phyloP scores from a whole-genome alignment of 2,797 vertebrate species.

The Rachycentron canadum region DNA sequence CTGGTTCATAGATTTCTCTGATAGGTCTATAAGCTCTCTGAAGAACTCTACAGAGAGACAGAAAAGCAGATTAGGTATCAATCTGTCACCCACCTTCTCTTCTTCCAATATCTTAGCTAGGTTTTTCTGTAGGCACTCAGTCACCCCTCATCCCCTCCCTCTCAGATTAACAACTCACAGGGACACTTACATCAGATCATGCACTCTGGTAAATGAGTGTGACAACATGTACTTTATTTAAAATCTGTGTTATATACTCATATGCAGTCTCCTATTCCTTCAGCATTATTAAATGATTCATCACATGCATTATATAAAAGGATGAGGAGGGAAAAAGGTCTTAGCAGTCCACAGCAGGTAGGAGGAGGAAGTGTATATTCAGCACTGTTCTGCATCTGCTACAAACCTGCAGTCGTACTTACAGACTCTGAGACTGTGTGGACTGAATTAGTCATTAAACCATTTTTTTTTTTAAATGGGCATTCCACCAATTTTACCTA shows the following conservation, averaged over 20 bases:
- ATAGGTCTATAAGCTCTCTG: slow-evolving; percentile 89
- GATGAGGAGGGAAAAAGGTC: slow-evolving; percentile 55
- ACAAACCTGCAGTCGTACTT: slow-evolving; percentile 40
- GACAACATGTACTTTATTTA: slow-evolving; percentile 64
- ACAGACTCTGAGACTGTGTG: slow-evolving; percentile 44
- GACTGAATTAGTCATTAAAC: slow-evolving; percentile 34
- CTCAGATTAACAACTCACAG: slow-evolving; percentile 54
- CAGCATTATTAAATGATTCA: slow-evolving; percentile 74
- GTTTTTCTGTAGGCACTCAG: slow-evolving; percentile 48
- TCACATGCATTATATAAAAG: slow-evolving; percentile 75
- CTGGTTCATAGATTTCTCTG: slow-evolving; percentile 91
- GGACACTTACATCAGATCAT: slow-evolving; percentile 64
- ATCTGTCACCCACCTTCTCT: slow-evolving; percentile 43
- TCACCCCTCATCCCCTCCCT: slow-evolving; percentile 21
- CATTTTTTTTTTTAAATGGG: slow-evolving; percentile 11
- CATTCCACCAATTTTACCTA: not conserved
- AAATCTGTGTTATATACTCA: slow-evolving; percentile 62
- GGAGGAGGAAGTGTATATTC: slow-evolving; percentile 65
- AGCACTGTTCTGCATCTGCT: slow-evolving; percentile 42
- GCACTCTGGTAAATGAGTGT: slow-evolving; percentile 56
- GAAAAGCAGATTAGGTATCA: slow-evolving; percentile 30
- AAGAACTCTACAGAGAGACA: slow-evolving; percentile 87
- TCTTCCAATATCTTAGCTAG: slow-evolving; percentile 38
- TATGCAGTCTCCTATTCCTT: slow-evolving; percentile 72
- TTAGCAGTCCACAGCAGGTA: slow-evolving; percentile 63